These are phyloP conservation scores for Eurois occulta DNA, from an alignment of 2,888 invertebrate genomes.

Conservation along the genomic window DNA sequence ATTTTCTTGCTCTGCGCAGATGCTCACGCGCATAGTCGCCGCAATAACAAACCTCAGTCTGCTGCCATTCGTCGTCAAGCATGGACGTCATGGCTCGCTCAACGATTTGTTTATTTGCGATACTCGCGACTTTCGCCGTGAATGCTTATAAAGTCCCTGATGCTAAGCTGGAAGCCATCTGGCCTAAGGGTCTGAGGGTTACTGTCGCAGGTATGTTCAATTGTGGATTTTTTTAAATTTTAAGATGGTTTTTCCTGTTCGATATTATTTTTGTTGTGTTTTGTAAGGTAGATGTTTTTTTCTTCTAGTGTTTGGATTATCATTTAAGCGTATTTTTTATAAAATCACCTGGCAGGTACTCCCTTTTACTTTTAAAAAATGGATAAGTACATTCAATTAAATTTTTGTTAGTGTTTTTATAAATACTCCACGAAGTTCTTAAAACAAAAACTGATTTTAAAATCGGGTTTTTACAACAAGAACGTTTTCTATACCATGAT, in stretches of 20 bases:
- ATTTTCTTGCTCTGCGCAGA: conserved; percentile 45
- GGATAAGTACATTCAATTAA: not conserved
- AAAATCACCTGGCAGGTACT: not conserved
- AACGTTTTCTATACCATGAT: not conserved
- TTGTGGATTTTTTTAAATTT: not conserved
- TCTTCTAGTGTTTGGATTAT: not conserved
- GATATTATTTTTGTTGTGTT: conserved; percentile 10
- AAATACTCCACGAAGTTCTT: not conserved
- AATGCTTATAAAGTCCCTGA: conserved; percentile 84
- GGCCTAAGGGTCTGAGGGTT: conserved; percentile 91
- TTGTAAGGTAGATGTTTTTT: not conserved
- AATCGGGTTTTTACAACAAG: not conserved
- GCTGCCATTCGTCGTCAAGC: conserved; percentile 58
- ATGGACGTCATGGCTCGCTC: conserved; percentile 75
- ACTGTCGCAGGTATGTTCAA: conserved; percentile 83
- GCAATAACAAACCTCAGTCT: conserved; percentile 68
- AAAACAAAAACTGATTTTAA: not conserved
- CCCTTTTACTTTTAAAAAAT: too few species aligned
- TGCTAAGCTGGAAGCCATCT: conserved; percentile 90
- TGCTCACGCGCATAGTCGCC: conserved; percentile 67
- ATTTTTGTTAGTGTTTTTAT: not conserved
- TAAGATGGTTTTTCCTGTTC: not conserved
- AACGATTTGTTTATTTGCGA: conserved; percentile 64
- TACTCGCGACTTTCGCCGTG: conserved; percentile 65
- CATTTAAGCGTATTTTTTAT: not conserved